Evolutionary conservation across 1,140 invertebrate species (phyloP), one percentile per base, ranked within the genome.

Genomic region (Vanessa atalanta): DNA sequence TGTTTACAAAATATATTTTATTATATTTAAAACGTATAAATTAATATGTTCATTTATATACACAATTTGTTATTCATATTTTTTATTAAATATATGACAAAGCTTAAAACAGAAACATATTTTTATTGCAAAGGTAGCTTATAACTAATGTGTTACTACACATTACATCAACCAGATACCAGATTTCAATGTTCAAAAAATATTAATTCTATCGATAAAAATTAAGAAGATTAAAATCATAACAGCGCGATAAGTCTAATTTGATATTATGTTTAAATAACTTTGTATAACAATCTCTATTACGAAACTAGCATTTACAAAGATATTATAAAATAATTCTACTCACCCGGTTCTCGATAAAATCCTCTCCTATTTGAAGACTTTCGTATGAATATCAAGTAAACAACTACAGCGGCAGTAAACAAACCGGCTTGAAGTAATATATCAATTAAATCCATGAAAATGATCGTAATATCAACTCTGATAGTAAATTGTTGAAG

Each of bases 361-460:
- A 77, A 70, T n/a, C 80, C 77, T 61, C 64, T 79, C 31, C 50
- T 75, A 2, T 37, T 47, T 2, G 68, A 20, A 6, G 72, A 64
- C 68, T 83, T 86, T 55, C 77, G 83, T 68, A 89, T 71, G 53
- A 88, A 81, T 65, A 86, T 74, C 53, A 89, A 80, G 66, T 88
- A 89, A 7, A 76, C 53, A 16, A 86, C 86, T 20, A 88, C 61
- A n/a, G 73, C 80, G 43, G 71, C 67, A 2, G 86, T 88, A 26
- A 83, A 82, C 23, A 83, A 65, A 8, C 87, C 86, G 6, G 80
- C 71, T 65, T 83, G 79, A 13, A 86, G 72, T 2, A 89, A 65
- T 7, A 89, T 16, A 73, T 88, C 86, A 16, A 85, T 84, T 1
- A 87, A 26, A 79, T 86, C 81, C 83, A 86, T 84, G 1, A 14